Conservation (phyloP, 2,113 vertebrate species). For the Zeus faber region DNA sequence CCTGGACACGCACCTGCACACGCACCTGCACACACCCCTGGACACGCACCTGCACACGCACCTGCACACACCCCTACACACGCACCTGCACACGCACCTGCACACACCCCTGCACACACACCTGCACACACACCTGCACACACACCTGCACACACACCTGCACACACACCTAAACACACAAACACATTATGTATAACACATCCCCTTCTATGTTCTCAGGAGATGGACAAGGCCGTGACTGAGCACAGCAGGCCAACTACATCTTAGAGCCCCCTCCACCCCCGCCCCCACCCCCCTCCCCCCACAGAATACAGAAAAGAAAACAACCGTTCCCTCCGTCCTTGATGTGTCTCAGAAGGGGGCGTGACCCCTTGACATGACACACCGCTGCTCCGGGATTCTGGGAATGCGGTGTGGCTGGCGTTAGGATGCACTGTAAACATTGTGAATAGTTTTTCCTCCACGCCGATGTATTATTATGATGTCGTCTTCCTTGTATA, state of each 20-base stretch:
- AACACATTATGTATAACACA: slow-evolving; percentile 51
- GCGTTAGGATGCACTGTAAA: too few species aligned
- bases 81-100: slow-evolving; percentile 17
- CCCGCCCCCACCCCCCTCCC: too few species aligned
- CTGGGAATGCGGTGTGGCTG: slow-evolving; percentile 26
- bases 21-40: slow-evolving; percentile 17
- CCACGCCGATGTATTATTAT: too few species aligned
- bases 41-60: slow-evolving; percentile 5
- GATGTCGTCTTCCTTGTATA: too few species aligned
- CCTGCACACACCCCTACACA: slow-evolving; percentile 4
- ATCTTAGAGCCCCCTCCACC: slow-evolving; percentile 66
- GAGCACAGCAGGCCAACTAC: slow-evolving; percentile 69
- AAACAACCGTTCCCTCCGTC: slow-evolving; percentile 46
- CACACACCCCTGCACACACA: too few species aligned
- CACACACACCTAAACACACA: slow-evolving; percentile 15
- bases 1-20: too few species aligned
- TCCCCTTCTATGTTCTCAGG: slow-evolving; percentile 76
- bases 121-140: slow-evolving; percentile 3
- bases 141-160: slow-evolving; percentile 11
- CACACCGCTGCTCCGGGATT: slow-evolving; percentile 34
- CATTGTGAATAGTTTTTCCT: too few species aligned
- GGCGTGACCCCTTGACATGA: slow-evolving; percentile 41
- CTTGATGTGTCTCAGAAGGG: slow-evolving; percentile 46
- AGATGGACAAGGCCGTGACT: slow-evolving; percentile 68
- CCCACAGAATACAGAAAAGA: slow-evolving; percentile 51